Conservation (phyloP, 2,113 vertebrate species). For the Climacteris rufus region DNA sequence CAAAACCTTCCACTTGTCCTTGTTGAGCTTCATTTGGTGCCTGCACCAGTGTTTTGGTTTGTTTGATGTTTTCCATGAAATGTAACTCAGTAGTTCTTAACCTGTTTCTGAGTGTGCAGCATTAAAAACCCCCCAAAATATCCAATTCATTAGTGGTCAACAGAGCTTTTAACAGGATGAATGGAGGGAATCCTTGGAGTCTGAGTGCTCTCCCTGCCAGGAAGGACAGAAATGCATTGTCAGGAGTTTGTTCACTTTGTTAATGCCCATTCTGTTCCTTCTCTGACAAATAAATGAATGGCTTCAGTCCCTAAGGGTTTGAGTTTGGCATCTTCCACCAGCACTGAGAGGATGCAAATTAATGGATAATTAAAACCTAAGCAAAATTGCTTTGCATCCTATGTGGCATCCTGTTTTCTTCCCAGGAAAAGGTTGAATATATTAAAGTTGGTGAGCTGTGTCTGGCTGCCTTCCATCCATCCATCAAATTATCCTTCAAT, state of each 20-base stretch:
- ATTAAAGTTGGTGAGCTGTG: background rate
- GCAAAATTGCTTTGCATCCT: background rate
- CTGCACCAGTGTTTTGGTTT: background rate
- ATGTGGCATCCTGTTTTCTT: background rate
- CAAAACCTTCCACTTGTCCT: background rate
- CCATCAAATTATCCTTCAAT: background rate
- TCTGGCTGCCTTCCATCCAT: background rate
- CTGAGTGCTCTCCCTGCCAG: background rate
- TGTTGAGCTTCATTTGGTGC: background rate
- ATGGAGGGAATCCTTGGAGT: background rate
- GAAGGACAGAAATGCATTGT: background rate
- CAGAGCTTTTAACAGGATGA: background rate
- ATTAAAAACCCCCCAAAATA: background rate
- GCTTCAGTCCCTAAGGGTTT: background rate
- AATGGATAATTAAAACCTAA: constrained; percentile 29
- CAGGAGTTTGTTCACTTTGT: background rate
- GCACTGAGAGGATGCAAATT: constrained; percentile 2
- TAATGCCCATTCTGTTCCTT: background rate
- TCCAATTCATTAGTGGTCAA: background rate
- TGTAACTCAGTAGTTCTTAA: background rate
- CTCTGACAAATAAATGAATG: background rate
- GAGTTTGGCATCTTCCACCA: background rate
- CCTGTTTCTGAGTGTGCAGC: background rate
- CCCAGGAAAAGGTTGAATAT: background rate
- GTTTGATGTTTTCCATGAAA: no score